Evolutionary conservation across 2,888 invertebrate genomes (phyloP).

Genomic region (Carterocephalus palaemon): DNA sequence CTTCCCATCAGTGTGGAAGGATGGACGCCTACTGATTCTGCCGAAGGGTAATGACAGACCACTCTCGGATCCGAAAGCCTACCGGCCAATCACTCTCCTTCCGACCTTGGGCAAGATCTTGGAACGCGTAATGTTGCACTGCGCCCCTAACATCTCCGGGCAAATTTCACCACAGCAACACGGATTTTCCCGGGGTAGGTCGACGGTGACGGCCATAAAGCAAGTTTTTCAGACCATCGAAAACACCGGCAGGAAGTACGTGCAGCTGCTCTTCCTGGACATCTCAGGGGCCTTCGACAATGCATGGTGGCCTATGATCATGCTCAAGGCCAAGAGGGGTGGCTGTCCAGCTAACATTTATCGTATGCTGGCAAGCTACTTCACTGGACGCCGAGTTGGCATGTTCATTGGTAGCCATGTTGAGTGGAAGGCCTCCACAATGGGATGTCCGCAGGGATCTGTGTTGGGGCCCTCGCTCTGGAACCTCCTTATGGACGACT

Average conservation of each 20-base stretch:
- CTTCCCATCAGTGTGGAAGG: slow-evolving; percentile 37
- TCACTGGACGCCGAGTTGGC: slow-evolving; percentile 22
- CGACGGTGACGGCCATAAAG: slow-evolving; percentile 34
- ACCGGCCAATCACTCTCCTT: slow-evolving; percentile 39
- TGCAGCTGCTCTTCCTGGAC: slow-evolving; percentile 34
- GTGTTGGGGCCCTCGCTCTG: slow-evolving; percentile 22
- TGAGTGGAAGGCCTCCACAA: slow-evolving; percentile 25
- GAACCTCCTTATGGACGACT: slow-evolving; percentile 21
- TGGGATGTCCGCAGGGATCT: slow-evolving; percentile 28
- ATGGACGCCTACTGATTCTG: slow-evolving; percentile 31
- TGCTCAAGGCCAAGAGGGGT: slow-evolving; percentile 26
- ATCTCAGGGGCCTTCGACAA: slow-evolving; percentile 40
- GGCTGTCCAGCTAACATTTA: slow-evolving; percentile 32
- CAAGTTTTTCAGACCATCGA: neutral
- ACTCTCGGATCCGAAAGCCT: slow-evolving; percentile 33
- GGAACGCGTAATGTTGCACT: slow-evolving; percentile 32
- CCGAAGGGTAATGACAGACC: slow-evolving; percentile 36
- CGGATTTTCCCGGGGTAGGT: slow-evolving; percentile 26
- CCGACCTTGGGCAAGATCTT: slow-evolving; percentile 38
- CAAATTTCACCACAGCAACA: slow-evolving; percentile 28
- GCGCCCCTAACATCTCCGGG: slow-evolving; percentile 27
- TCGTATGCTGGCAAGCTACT: slow-evolving; percentile 35
- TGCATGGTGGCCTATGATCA: slow-evolving; percentile 37
- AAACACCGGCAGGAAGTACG: slow-evolving; percentile 24
- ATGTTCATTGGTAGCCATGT: no score